These are phyloP conservation scores for Takifugu rubripes DNA, from an alignment of 2,797 vertebrate genomes.

Conservation along the genomic window DNA sequence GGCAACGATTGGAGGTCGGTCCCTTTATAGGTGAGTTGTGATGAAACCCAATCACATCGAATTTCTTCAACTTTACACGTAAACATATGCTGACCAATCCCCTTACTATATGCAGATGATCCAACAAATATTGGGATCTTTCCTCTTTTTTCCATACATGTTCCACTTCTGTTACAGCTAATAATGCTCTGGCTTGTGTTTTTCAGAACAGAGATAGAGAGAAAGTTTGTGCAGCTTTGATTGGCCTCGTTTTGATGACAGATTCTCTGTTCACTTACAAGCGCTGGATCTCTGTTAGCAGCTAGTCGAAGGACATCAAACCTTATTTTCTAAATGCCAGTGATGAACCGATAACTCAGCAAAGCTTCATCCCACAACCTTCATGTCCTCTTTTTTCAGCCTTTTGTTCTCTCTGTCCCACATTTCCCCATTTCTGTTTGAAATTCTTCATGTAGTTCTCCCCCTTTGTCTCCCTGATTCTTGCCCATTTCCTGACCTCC, in stretches of 20 bases:
- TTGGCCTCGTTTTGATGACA: constrained; percentile 37
- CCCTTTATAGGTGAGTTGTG: constrained; percentile 85
- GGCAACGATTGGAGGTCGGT: constrained; percentile 90
- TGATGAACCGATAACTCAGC: constrained; percentile 24
- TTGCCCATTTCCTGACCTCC: neutral
- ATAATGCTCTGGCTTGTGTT: constrained; percentile 25
- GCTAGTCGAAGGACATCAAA: constrained; percentile 15
- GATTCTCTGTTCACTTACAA: constrained; percentile 23
- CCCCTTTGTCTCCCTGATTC: neutral
- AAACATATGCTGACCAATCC: no score
- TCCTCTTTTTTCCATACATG: neutral
- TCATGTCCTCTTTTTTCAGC: neutral
- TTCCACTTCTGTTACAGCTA: constrained; percentile 20
- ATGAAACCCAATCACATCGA: neutral
- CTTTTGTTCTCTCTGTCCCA: neutral
- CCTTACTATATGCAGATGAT: constrained; percentile 7
- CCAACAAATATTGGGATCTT: neutral
- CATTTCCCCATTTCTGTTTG: neutral
- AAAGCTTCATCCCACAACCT: constrained; percentile 2
- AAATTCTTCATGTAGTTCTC: neutral
- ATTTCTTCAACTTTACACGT: neutral
- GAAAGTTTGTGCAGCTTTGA: constrained; percentile 34
- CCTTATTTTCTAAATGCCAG: constrained; percentile 11
- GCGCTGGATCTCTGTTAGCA: constrained; percentile 16
- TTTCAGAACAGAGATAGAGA: constrained; percentile 6